phyloP scores from a whole-genome alignment of 1,140 invertebrate species.

The Dolichoris vasculosae region DNA sequence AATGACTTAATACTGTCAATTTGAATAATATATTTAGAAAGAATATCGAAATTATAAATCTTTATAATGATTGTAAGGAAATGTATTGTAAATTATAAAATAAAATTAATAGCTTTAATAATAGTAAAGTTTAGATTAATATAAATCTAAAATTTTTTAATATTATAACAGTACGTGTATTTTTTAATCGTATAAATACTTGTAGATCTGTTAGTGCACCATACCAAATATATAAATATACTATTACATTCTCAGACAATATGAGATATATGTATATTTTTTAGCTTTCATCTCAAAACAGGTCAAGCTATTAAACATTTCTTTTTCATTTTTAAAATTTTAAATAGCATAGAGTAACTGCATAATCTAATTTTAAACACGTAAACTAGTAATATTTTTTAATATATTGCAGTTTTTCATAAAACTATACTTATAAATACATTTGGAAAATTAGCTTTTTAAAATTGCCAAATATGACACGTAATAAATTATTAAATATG shows the following conservation, averaged over 20 bases:
- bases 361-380: neutral
- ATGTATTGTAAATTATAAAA: no score
- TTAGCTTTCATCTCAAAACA: constrained; percentile 16
- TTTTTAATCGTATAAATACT: neutral
- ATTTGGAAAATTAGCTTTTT: neutral
- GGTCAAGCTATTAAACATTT: constrained; percentile 15
- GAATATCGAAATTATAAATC: no score
- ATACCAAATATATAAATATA: neutral
- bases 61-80: no score
- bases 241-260: neutral
- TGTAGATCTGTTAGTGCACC: neutral
- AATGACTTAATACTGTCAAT: no score
- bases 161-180: no score
- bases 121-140: no score
- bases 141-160: no score
- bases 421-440: neutral
- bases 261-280: neutral
- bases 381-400: neutral
- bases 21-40: no score
- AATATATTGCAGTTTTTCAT: neutral
- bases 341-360: neutral
- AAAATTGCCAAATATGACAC: neutral
- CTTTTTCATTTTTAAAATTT: neutral
- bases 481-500: neutral
- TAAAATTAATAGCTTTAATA: no score